Percentiles rank a stretch among this genome's conserved stretches.
Conservation (phyloP, 2,888 invertebrate genomes). For the Catocala sponsa region DNA sequence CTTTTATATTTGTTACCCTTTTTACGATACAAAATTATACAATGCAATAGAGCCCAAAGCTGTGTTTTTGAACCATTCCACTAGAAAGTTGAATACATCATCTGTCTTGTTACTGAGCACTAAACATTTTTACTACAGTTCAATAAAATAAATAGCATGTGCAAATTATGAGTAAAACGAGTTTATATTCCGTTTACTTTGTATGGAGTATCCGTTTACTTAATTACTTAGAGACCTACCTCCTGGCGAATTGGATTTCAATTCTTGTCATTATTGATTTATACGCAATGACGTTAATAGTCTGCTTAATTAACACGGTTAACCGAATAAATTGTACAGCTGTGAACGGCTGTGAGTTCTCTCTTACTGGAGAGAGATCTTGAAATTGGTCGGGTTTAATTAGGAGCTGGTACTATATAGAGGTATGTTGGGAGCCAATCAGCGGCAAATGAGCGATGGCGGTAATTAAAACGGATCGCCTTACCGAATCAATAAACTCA, state of each 20-base stretch:
- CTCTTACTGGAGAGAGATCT: conserved; percentile 29
- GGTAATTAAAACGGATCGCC: conserved; percentile 87
- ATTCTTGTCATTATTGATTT: conserved; percentile 47
- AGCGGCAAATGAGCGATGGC: conserved; percentile 82
- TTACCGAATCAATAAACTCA: conserved; percentile 85
- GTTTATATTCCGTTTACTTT: background rate
- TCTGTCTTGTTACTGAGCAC: background rate
- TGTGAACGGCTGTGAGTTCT: conserved; percentile 13
- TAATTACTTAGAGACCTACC: conserved; percentile 2
- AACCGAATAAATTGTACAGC: conserved; percentile 33
- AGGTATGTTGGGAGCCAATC: conserved; percentile 70
- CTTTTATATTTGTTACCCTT: conserved; percentile 77
- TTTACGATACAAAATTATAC: conserved; percentile 79
- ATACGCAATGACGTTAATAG: conserved; percentile 44
- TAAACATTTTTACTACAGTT: background rate
- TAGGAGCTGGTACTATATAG: conserved; percentile 44
- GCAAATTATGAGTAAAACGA: background rate
- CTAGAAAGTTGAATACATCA: conserved; percentile 33
- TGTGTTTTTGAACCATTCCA: conserved; percentile 31
- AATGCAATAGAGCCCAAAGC: conserved; percentile 29
- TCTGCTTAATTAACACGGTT: conserved; percentile 50
- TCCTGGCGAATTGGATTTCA: conserved; percentile 28
- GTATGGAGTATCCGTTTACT: background rate
- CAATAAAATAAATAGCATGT: conserved; percentile 3
- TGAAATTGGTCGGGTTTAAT: conserved; percentile 47